Conservation (phyloP, 2,888 invertebrate genomes). For the Oxytorus armatus region DNA sequence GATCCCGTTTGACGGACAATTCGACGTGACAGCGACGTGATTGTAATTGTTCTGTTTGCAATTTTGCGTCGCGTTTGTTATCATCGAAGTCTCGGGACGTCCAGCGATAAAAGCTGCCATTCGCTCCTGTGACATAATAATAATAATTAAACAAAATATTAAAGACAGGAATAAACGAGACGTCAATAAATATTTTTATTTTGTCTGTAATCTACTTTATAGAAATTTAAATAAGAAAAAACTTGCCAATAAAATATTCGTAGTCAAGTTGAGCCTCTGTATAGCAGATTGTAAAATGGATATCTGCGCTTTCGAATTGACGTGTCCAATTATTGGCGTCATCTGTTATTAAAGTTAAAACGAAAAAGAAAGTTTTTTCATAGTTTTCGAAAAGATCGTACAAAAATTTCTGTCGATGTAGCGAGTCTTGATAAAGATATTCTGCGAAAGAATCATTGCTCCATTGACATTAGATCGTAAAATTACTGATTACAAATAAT, state of each 20-base stretch:
- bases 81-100: slow-evolving; percentile 88
- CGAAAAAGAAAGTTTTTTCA: neutral
- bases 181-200: neutral
- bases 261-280: slow-evolving; percentile 76
- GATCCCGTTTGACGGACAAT: slow-evolving; percentile 78
- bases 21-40: slow-evolving; percentile 73
- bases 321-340: slow-evolving; percentile 73
- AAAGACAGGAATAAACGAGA: neutral
- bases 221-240: slow-evolving; percentile 34
- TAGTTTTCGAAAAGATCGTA: neutral
- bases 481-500: too few species aligned
- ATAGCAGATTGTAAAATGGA: slow-evolving; percentile 74
- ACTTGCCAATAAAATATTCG: slow-evolving; percentile 80
- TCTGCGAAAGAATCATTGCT: too few species aligned
- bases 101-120: slow-evolving; percentile 89
- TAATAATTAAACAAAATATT: slow-evolving; percentile 1
- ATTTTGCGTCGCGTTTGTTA: slow-evolving; percentile 84
- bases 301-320: slow-evolving; percentile 74
- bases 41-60: slow-evolving; percentile 84
- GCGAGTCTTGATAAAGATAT: too few species aligned
- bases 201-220: too few species aligned
- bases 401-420: too few species aligned
- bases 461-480: too few species aligned
- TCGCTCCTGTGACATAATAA: slow-evolving; percentile 85
- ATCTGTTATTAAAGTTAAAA: slow-evolving; percentile 73